Base-by-base conservation (phyloP, 2,797 vertebrate species). In the Semotilus atromaculatus region DNA sequence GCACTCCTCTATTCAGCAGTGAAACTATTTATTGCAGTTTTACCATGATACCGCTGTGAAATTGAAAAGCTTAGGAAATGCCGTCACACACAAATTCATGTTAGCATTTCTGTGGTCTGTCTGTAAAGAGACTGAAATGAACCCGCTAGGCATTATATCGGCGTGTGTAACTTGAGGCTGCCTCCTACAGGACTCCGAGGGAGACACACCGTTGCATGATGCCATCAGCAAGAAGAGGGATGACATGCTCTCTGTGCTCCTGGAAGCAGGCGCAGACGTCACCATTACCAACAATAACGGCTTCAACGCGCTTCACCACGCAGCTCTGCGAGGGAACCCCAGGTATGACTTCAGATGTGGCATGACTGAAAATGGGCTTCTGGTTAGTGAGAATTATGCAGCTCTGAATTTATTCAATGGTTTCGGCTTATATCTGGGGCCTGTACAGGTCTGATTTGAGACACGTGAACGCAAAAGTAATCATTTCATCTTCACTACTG, bases 221-320 rank as follows among this genome's bases (percentile, higher is more conserved):
- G 98, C 98, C 88, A 99, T 99, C 93, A 99, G 98, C 94, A 99
- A 99, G 92, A 99, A 99, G 87, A 95, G 98, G 82, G 98, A 99
- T 86, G 98, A 99, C 93, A 99, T 99, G 93, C 94, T 99, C 88
- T 99, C 98, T 3, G 98, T 99, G 19, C 93, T 99, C 89, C 90
- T 99, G 86, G 98, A 99, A 93, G 97, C 98, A 26, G 98, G 97
- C 31, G 98, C 98, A 45, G 98, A 99, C 80, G 98, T 99, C 91
- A 99, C 98, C 75, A 99, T 99, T 92, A 99, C 98, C 81, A 99
- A 99, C 94, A 99, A 99, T 91, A 99, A 99, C 2, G 98, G 98
- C 13, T 99, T 99, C 92, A 99, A 99, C 73, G 98, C 98, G 75
- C 96, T 99, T 80, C 98, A 99, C 89, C 98, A 99, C 0, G 98